A percentile compares a stretch with the other conserved stretches of the same genome.
Evolutionary conservation across 1,140 invertebrate genomes (phyloP).

Genomic region (Marisa cornuarietis): DNA sequence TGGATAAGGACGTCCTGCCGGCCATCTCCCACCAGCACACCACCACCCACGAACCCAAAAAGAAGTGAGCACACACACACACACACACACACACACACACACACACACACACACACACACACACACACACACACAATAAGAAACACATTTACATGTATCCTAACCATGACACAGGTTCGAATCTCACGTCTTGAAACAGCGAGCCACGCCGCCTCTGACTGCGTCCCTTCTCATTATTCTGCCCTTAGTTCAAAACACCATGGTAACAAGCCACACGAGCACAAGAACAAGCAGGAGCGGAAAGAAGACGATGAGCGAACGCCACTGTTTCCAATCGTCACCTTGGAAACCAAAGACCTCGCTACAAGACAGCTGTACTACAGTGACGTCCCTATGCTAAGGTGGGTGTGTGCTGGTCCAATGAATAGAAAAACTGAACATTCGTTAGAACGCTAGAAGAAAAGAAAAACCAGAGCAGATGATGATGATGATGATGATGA

Average conservation of each 20-base stretch:
- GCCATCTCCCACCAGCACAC: conserved; percentile 28
- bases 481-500: too few relatives aligned
- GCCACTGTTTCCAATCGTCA: conserved; percentile 54
- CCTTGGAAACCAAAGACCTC: conserved; percentile 42
- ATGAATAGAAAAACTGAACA: too few relatives aligned
- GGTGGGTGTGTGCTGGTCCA: conserved; percentile 28
- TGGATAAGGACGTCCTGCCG: conserved; percentile 48
- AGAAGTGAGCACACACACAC: not conserved
- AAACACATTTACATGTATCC: not conserved
- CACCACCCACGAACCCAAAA: conserved; percentile 6
- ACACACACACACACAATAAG: not conserved
- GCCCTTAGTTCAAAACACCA: conserved; percentile 15
- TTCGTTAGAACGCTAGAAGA: too few relatives aligned
- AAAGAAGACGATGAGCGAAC: conserved; percentile 53
- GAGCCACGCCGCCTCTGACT: too few relatives aligned
- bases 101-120: not conserved
- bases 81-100: too few relatives aligned
- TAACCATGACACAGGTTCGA: not conserved
- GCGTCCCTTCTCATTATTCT: not conserved
- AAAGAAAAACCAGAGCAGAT: too few relatives aligned
- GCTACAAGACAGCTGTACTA: conserved; percentile 45
- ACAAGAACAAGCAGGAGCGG: conserved; percentile 26
- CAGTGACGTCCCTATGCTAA: conserved; percentile 53
- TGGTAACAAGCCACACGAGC: conserved; percentile 5
- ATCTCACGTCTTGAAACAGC: too few relatives aligned